phyloP scores from a whole-genome alignment of 1,140 invertebrate species.

The Sipha flava region DNA sequence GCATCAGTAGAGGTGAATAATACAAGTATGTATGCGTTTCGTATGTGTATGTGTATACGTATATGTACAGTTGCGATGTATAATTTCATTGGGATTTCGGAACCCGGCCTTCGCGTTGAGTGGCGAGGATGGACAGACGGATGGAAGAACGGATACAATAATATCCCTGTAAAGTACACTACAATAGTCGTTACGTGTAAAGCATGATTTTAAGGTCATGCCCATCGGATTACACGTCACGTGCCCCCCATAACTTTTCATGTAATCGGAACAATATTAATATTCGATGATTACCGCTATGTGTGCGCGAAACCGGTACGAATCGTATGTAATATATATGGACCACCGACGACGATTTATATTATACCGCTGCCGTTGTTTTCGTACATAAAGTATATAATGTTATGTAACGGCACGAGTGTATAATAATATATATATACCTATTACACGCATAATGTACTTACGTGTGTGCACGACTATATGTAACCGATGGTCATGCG shows the following conservation, averaged over 20 bases:
- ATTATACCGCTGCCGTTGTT: no score
- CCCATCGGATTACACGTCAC: background rate
- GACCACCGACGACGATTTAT: no score
- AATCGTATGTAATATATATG: no score
- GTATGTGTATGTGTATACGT: background rate
- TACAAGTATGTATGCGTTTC: background rate
- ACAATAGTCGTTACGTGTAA: constrained; percentile 3
- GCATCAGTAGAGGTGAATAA: no score
- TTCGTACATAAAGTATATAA: no score
- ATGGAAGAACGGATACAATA: background rate
- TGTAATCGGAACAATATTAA: constrained; percentile 19
- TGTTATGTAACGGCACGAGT: no score
- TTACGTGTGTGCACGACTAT: no score
- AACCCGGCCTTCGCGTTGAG: background rate
- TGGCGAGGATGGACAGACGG: background rate
- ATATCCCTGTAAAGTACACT: background rate
- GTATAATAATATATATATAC: no score
- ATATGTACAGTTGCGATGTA: background rate
- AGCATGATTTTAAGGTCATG: background rate
- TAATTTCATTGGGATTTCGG: constrained; percentile 14
- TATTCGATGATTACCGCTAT: constrained; percentile 8
- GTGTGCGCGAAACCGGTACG: no score
- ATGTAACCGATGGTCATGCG: no score
- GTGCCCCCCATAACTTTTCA: constrained; percentile 19
- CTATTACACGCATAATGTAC: no score